These are phyloP conservation scores for Steinernema feltiae DNA, from an alignment of 1,140 invertebrate species.

Conservation along the genomic window DNA sequence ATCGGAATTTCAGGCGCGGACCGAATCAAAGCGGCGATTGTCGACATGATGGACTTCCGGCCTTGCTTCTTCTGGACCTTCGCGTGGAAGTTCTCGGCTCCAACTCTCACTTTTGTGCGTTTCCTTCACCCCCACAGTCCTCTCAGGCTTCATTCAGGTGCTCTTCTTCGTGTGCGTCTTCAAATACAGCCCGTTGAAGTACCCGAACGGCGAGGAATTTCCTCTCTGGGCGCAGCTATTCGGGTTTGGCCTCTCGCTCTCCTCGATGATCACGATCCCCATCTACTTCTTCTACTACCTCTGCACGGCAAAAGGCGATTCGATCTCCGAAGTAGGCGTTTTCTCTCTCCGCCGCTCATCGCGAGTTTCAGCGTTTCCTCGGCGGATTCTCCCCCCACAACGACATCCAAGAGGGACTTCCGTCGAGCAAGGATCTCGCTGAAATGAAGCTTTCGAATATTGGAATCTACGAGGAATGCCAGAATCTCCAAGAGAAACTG, in stretches of 20 bases:
- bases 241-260: slow-evolving; percentile 84
- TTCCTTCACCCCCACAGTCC: neutral
- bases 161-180: slow-evolving; percentile 72
- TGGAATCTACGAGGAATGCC: slow-evolving; percentile 8
- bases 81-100: slow-evolving; percentile 79
- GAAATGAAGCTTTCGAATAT: neutral
- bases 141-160: neutral
- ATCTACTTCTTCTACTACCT: slow-evolving; percentile 65
- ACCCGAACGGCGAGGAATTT: slow-evolving; percentile 66
- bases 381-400: neutral
- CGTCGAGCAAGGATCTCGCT: slow-evolving; percentile 1
- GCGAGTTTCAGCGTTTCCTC: neutral
- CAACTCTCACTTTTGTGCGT: slow-evolving; percentile 73
- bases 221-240: slow-evolving; percentile 88
- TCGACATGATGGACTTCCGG: slow-evolving; percentile 96
- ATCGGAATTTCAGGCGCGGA: slow-evolving; percentile 67
- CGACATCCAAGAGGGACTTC: slow-evolving; percentile 5
- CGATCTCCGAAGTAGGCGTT: neutral
- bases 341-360: neutral
- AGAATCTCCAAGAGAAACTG: neutral
- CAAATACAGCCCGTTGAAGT: slow-evolving; percentile 83
- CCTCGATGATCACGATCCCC: slow-evolving; percentile 94
- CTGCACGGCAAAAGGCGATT: neutral
- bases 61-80: slow-evolving; percentile 83
- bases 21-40: slow-evolving; percentile 89